phyloP scores from a whole-genome alignment of 2,888 invertebrate species.

The Marronus borbonicus region DNA sequence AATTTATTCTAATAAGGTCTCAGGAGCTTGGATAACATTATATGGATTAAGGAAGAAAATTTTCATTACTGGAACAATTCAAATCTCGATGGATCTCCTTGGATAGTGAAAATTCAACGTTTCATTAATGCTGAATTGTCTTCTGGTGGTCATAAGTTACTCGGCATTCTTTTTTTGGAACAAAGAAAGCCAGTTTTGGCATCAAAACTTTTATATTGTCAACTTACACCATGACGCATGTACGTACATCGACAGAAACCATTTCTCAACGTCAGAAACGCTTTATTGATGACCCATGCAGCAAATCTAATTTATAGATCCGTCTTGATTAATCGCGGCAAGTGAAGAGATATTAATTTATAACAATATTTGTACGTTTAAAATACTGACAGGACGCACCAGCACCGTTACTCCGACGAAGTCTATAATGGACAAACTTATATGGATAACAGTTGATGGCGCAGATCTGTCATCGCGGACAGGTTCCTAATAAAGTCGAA shows the following conservation, averaged over 20 bases:
- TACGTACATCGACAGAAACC: neutral
- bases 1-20: no score
- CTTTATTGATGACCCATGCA: conserved; percentile 27
- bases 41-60: no score
- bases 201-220: neutral
- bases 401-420: neutral
- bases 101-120: no score
- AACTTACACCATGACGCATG: neutral
- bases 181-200: no score
- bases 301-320: conserved; percentile 26
- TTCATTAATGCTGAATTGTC: no score
- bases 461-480: conserved; percentile 40
- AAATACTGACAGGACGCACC: neutral
- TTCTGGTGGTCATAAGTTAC: no score
- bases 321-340: conserved; percentile 36
- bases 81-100: no score
- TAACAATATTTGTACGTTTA: conserved; percentile 27
- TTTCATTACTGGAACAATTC: no score
- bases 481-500: conserved; percentile 44
- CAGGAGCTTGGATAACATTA: no score
- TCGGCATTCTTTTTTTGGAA: no score
- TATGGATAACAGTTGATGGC: conserved; percentile 28
- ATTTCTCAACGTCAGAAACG: conserved; percentile 21
- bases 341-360: conserved; percentile 38
- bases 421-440: conserved; percentile 27